Conservation (phyloP, 1,140 invertebrate species). For the Diplogasteroides magnus region DNA sequence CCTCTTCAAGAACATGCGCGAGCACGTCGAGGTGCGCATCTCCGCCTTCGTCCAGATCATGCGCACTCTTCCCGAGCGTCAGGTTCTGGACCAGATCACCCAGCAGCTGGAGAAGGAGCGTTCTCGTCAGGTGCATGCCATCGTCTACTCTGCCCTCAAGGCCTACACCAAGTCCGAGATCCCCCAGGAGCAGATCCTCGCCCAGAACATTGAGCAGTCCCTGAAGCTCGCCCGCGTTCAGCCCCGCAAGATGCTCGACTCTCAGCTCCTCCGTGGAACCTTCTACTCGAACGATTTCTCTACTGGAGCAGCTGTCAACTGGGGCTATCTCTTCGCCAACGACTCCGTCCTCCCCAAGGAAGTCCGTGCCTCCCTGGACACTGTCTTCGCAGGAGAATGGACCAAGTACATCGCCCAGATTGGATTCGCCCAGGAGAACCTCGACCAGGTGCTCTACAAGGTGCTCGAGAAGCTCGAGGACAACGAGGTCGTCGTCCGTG, state of each 20-base stretch:
- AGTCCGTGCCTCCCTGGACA: slow-evolving; percentile 31
- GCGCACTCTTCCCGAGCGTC: slow-evolving; percentile 36
- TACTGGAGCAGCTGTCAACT: slow-evolving; percentile 26
- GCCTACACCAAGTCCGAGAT: slow-evolving; percentile 34
- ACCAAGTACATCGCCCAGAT: slow-evolving; percentile 37
- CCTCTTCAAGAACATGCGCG: slow-evolving; percentile 38
- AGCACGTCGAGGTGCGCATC: slow-evolving; percentile 44
- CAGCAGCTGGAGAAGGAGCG: too few relatives aligned
- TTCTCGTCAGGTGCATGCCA: slow-evolving; percentile 38
- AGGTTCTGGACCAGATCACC: slow-evolving; percentile 42
- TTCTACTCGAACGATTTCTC: slow-evolving; percentile 13
- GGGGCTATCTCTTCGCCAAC: slow-evolving; percentile 42
- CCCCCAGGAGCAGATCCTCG: slow-evolving; percentile 29
- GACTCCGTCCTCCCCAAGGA: slow-evolving; percentile 28
- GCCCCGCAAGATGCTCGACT: slow-evolving; percentile 27
- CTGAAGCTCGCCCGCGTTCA: slow-evolving; percentile 16
- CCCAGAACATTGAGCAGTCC: slow-evolving; percentile 2
- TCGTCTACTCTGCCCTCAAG: slow-evolving; percentile 33
- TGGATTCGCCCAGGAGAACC: slow-evolving; percentile 36
- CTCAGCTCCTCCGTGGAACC: slow-evolving; percentile 27
- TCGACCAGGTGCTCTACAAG: slow-evolving; percentile 31
- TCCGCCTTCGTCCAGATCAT: slow-evolving; percentile 39
- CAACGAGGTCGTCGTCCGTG: slow-evolving; percentile 30
- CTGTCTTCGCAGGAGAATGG: slow-evolving; percentile 36
- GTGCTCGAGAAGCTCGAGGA: slow-evolving; percentile 23